Base-by-base conservation (phyloP, 2,113 vertebrate species). In the Ploceus nigricollis region DNA sequence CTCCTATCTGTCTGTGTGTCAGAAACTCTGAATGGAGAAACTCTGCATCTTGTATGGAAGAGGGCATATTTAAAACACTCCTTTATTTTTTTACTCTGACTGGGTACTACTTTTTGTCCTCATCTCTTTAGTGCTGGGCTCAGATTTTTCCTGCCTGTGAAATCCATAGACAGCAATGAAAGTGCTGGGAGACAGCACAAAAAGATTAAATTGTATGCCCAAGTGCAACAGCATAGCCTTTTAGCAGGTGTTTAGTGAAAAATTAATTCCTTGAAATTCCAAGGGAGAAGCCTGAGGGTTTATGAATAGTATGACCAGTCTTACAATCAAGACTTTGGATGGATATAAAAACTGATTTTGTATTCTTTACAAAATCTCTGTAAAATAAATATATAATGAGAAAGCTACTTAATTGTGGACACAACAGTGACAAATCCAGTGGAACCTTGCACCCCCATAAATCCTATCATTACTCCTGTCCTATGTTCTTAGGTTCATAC, bases 181-280 rank as follows among this genome's bases (percentile, higher is more conserved):
- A 96, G 95, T 95, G 94, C 90, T 97, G 90, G 91, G 94, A 97
- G 96, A 97, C 95, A 96, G 96, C 96, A 95, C 87, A 97, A 93
- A 93, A 96, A 97, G 97, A 96, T 97, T 97, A 97, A 97, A 97
- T 97, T 77, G 94, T 97, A 97, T 97, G 87, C 94, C 94, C 96
- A 97, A 98, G 97, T 98, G 94, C 96, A 96, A 94, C 94, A 97
- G 94, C 93, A 91, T 80, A 96, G 96, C 94, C 95, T 96, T 97
- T 96, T 97, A 95, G 94, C 97, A 97, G 95, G 95, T 97, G 95
- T 97, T 97, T 98, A 97, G 96, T 97, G 94, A 98, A 98, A 98
- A 97, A 98, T 97, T 97, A 98, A 98, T 98, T 98, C 96, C 92
- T 97, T 94, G 79, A 97, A 97, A 97, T 92, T 98, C 96, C 96